Evolutionary conservation across 2,888 invertebrate genomes (phyloP).

Genomic region (Sphecodes monilicornis): DNA sequence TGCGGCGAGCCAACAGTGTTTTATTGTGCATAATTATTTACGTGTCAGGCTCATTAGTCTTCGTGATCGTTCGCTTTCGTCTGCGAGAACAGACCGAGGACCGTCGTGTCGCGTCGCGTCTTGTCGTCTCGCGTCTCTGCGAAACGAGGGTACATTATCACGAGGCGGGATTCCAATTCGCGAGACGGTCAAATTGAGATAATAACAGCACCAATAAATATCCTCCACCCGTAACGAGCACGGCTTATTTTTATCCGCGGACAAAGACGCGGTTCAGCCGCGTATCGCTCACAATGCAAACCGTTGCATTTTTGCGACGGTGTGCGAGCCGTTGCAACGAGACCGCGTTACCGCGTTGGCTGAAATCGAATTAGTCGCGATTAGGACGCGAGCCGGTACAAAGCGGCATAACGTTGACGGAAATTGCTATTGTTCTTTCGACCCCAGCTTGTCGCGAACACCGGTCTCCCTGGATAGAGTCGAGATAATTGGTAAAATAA

Average conservation of each 20-base stretch:
- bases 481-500: background rate
- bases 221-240: background rate
- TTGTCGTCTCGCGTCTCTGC: background rate
- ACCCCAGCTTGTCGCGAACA: too few species aligned
- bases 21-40: conserved; percentile 11
- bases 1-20: background rate
- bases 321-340: background rate
- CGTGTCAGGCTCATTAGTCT: conserved; percentile 19
- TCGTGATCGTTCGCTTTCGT: conserved; percentile 14
- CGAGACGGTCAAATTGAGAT: conserved; percentile 12
- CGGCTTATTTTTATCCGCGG: background rate
- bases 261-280: conserved; percentile 10
- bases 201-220: conserved; percentile 19
- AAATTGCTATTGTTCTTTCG: background rate
- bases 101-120: background rate
- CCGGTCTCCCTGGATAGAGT: background rate
- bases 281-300: background rate
- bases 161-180: background rate
- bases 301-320: background rate
- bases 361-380: conserved; percentile 3
- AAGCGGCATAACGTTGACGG: background rate
- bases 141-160: conserved; percentile 12
- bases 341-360: background rate
- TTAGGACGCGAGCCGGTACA: background rate
- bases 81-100: background rate